Evolutionary conservation across 2,888 invertebrate genomes (phyloP), one percentile per base, ranked within the genome.

Genomic region (Idaea straminata): DNA sequence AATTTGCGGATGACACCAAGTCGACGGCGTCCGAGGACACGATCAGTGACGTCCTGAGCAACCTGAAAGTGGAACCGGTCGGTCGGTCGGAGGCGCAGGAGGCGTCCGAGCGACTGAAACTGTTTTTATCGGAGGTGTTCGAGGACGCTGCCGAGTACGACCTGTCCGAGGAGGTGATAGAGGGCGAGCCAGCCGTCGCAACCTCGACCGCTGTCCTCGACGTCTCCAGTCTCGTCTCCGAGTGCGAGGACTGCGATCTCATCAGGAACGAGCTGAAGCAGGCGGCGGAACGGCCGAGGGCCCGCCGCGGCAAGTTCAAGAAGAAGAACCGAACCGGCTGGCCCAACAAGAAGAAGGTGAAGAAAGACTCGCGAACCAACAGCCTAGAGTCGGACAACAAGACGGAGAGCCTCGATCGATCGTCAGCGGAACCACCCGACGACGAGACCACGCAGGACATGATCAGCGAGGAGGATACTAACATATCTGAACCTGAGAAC

Each of bases 261-360:
- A 87, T 93, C 69, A 81, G 88, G 38, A 84, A 90, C 67, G 88
- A 92, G 73, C 83, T 91, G 38, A 79, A 81, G 47, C 83, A 83
- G 60, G 82, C 81, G 2, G 74, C 77, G 15, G 80, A 79, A 60
- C 74, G 84, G 72, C 74, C 85, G 75, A 72, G 86, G 75, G 77
- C 87, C 75, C 79, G 82, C 15, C 85, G 90, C 13, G 94, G 94
- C 63, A 93, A 93, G 71, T 95, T 95, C 80, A 94, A 95, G 83
- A 95, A 96, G 87, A 95, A 95, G 83, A 97, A 97, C 84, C 93
- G 95, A 69, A 97, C 97, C 0, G 97, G 97, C 7, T 97, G 97
- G 97, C 97, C 97, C 0, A 92, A 90, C 82, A 93, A 94, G 78
- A 93, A 83, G 79, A 78, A 76, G 61, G 72, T 72, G 13, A 91